A percentile compares a stretch with the other conserved stretches of the same genome.
phyloP scores from a whole-genome alignment of 2,888 invertebrate species.

The Phoenoteleia sp. region DNA sequence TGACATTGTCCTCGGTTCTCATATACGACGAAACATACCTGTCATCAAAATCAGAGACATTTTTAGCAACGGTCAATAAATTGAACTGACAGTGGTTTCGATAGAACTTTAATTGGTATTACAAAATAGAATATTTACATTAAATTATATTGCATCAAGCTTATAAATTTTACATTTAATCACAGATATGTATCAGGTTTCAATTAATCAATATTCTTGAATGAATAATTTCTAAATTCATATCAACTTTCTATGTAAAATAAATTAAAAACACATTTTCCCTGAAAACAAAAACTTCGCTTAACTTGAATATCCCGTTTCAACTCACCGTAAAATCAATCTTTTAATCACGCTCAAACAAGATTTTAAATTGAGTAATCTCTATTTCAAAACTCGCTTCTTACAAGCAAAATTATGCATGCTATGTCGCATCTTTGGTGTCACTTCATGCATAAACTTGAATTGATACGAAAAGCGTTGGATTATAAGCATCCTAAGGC shows the following conservation, averaged over 20 bases:
- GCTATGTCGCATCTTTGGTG: conserved; percentile 3
- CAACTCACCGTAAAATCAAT: not conserved
- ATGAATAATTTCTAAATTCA: no score
- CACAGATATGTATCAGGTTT: no score
- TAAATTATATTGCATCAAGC: no score
- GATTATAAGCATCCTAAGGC: not conserved
- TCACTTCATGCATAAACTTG: conserved; percentile 10
- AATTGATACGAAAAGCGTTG: conserved; percentile 6
- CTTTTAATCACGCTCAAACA: not conserved
- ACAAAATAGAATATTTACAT: no score
- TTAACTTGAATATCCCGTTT: not conserved
- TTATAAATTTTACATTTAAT: no score
- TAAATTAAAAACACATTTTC: not conserved
- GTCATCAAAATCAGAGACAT: no score
- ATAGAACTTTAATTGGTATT: no score
- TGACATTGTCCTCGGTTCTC: no score
- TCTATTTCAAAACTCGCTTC: conserved; percentile 7
- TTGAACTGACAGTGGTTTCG: no score
- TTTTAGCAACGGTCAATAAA: no score
- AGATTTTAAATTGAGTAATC: conserved; percentile 12
- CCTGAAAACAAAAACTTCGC: not conserved
- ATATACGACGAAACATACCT: no score
- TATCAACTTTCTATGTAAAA: not conserved
- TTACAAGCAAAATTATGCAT: conserved; percentile 4
- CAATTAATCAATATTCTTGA: no score